Base-by-base conservation (phyloP, 2,797 vertebrate species). In the Apogon hyalosoma region DNA sequence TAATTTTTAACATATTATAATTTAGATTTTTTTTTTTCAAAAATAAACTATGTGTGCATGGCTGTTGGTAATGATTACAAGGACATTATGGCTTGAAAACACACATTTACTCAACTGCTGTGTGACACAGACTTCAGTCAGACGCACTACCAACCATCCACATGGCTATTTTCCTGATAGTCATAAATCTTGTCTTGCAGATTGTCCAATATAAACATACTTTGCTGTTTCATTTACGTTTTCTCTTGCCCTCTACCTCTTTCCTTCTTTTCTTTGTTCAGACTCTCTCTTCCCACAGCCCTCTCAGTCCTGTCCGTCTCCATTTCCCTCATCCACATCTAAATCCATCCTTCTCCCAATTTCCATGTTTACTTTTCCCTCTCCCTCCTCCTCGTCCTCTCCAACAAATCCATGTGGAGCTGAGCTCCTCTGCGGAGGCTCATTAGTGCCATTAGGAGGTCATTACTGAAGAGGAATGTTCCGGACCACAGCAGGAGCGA, bases 391-490 rank as follows among this genome's bases (percentile, higher is more conserved):
- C 14, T 11, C 11, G 43, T 49, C 16, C 31, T 31, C 18, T 21
- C 36, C 42, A 36, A 5, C 33, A 59, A 67, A 57, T 70, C 69
- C 78, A 59, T 68, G 75, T 59, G 57, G 63, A 77, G 78, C 40
- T 13, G 56, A 31, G 21, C 77, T 78, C 63, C 84, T 69, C 76
- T 56, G 78, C 6, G 38, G 52, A 79, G 71, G 55, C 83, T 91
- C 90, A 90, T 91, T 91, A 91, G 83, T 79, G 86, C 79, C 88
- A 92, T 91, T 91, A 92, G 80, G 64, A 84, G 80, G 69, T 86
- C 78, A 79, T 90, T 87, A 89, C 72, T 87, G 86, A 81, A 63
- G 74, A 82, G 87, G 87, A 91, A 87, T 88, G 88, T 88, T 84
- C 52, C 68, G 56, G 80, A 67, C 62, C 72, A 38, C 82, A 87